Conservation (phyloP, 2,113 vertebrate species). For the Eudorcas thomsonii region DNA sequence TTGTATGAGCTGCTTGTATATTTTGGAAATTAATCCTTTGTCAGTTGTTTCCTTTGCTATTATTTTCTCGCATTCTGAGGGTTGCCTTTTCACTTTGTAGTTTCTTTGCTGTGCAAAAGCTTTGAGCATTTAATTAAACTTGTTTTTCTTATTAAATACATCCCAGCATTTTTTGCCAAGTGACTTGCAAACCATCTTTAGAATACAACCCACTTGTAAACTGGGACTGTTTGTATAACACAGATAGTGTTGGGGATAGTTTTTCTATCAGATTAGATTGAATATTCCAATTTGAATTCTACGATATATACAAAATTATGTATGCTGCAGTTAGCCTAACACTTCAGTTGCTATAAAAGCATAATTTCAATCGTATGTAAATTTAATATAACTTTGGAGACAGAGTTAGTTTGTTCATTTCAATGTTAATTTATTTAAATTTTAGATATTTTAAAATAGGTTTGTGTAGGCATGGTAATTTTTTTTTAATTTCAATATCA, state of each 20-base stretch:
- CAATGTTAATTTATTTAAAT: conserved; percentile 70
- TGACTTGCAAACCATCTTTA: conserved; percentile 34
- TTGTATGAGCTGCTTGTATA: neutral
- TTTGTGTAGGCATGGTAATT: conserved; percentile 39
- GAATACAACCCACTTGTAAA: neutral
- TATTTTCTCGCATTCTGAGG: neutral
- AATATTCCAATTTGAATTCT: conserved; percentile 52
- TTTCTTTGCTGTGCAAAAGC: neutral
- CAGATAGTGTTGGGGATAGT: neutral
- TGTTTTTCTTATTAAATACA: conserved; percentile 7
- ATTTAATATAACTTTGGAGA: conserved; percentile 66
- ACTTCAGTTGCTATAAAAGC: conserved; percentile 62
- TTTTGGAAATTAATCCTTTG: neutral
- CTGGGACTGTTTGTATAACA: neutral
- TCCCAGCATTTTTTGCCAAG: neutral
- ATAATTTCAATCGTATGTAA: conserved; percentile 59
- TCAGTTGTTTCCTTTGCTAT: neutral
- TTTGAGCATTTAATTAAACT: conserved; percentile 16
- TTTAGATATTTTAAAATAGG: conserved; percentile 61
- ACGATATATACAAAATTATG: conserved; percentile 9
- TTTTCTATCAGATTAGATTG: conserved; percentile 36
- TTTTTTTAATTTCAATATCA: conserved; percentile 48
- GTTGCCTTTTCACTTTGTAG: neutral
- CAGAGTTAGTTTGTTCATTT: conserved; percentile 50
- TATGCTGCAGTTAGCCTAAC: conserved; percentile 54